These are phyloP conservation scores for Streptopelia turtur DNA, from an alignment of 2,797 vertebrate species.

Conservation along the genomic window DNA sequence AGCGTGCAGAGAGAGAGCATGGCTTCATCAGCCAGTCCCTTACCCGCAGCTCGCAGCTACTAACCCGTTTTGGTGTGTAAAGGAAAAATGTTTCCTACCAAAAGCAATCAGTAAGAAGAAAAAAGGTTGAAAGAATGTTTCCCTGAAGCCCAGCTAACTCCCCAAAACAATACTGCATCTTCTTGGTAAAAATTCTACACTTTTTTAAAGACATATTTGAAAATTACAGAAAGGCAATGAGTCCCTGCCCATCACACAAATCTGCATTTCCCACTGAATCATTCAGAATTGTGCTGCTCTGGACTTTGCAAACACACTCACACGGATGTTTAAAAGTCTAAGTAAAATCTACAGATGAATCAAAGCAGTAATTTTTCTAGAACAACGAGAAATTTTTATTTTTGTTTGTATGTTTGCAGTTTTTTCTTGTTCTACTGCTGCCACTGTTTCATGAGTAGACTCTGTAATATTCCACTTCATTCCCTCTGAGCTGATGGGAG, in stretches of 20 bases:
- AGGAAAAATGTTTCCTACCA: neutral
- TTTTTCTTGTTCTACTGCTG: neutral
- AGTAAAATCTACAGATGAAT: neutral
- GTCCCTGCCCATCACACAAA: slow-evolving; percentile 26
- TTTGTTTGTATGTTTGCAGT: neutral
- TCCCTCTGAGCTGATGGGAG: neutral
- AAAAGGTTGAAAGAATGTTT: neutral
- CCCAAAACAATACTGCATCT: slow-evolving; percentile 8
- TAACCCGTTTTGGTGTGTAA: neutral
- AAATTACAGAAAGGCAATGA: slow-evolving; percentile 32
- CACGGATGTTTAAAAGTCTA: neutral
- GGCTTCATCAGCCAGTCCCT: neutral
- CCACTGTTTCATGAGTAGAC: neutral
- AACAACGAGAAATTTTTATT: neutral
- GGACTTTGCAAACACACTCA: neutral
- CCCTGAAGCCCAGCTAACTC: neutral
- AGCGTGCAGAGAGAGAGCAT: fast-evolving
- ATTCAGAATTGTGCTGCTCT: neutral
- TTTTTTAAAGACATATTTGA: slow-evolving; percentile 8
- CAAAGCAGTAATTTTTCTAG: neutral
- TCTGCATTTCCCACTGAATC: neutral
- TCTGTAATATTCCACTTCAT: slow-evolving; percentile 38
- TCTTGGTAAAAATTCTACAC: slow-evolving; percentile 8
- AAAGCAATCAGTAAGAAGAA: neutral
- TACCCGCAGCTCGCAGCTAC: neutral